These are phyloP conservation scores for Nephila pilipes DNA, from an alignment of 1,140 invertebrate species.

Conservation along the genomic window DNA sequence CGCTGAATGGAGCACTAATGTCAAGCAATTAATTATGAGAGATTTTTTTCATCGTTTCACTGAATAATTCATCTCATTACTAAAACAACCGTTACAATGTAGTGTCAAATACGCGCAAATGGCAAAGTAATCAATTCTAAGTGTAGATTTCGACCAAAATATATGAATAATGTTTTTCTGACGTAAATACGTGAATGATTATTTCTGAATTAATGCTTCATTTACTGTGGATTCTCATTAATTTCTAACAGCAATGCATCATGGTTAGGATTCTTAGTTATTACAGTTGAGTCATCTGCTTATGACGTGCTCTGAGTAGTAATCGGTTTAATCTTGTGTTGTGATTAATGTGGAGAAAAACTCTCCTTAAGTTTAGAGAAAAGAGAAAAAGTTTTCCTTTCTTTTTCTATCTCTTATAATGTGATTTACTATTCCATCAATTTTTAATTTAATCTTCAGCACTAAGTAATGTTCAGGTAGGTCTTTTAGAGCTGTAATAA, in stretches of 20 bases:
- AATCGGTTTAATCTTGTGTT: conserved; percentile 18
- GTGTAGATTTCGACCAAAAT: conserved; percentile 3
- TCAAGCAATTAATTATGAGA: conserved; percentile 39
- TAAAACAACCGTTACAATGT: conserved; percentile 45
- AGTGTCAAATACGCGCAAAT: conserved; percentile 43
- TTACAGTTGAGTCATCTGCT: conserved; percentile 48
- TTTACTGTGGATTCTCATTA: conserved; percentile 60
- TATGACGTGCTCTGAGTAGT: conserved; percentile 7
- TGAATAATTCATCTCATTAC: conserved; percentile 61
- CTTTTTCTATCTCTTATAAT: neutral
- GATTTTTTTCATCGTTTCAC: conserved; percentile 18
- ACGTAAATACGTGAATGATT: conserved; percentile 64
- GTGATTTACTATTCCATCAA: neutral
- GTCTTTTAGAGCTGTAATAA: neutral
- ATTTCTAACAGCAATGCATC: conserved; percentile 59
- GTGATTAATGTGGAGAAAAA: conserved; percentile 12
- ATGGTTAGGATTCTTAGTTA: conserved; percentile 25
- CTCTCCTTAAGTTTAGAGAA: neutral
- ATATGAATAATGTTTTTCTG: conserved; percentile 53
- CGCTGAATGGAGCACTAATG: neutral
- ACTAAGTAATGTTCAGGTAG: conserved; percentile 6
- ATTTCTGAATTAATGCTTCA: conserved; percentile 65
- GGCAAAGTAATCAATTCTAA: conserved; percentile 47
- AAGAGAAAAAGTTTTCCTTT: neutral
- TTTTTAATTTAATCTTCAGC: neutral